Evolutionary conservation across 2,113 vertebrate genomes (phyloP), one percentile per base, ranked within the genome.

Genomic region (Brachyistius frenatus): DNA sequence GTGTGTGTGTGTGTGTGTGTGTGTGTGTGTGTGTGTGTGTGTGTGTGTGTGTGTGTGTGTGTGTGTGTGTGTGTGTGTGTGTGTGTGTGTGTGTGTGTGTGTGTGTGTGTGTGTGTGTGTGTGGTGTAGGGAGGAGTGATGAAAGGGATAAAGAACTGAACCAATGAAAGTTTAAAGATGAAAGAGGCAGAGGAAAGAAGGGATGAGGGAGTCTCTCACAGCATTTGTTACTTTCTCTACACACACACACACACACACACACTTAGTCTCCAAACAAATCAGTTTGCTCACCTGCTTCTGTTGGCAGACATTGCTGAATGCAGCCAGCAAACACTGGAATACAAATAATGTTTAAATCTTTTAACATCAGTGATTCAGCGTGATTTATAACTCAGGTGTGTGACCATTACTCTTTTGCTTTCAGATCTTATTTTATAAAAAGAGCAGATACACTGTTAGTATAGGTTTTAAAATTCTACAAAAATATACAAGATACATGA

Each of bases 241-340:
- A 16, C 46, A 65, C 50, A 60, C 62, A 60, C 52, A 15, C 60
- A n/a, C 35, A 9, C 35, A 36, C 4, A 37, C 63, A 58, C 2
- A 10, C 11, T 36, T n/a, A 41, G 46, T 58, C 44, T 74, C n/a
- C 30, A 72, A 63, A 74, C 47, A 78, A 32, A 66, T 86, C 23
- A n/a, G 74, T 76, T 79, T 86, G 33, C 66, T 72, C 66, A 64
- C 76, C 72, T 79, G 62, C 67, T 49, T 67, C 50, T 79, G 46
- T 31, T 78, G 71, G 61, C 66, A 86, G 75, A 66, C 74, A 32
- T 13, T 8, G 16, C 56, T 32, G 23, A 71, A 74, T 41, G 56
- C 67, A 65, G 53, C 16, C 47, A 62, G 46, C 4, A 65, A 63
- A 81, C 58, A 14, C 6, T 50, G 36, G 66, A 72, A 87, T 84